phyloP scores from a whole-genome alignment of 2,113 vertebrate species.

The Nestor notabilis region DNA sequence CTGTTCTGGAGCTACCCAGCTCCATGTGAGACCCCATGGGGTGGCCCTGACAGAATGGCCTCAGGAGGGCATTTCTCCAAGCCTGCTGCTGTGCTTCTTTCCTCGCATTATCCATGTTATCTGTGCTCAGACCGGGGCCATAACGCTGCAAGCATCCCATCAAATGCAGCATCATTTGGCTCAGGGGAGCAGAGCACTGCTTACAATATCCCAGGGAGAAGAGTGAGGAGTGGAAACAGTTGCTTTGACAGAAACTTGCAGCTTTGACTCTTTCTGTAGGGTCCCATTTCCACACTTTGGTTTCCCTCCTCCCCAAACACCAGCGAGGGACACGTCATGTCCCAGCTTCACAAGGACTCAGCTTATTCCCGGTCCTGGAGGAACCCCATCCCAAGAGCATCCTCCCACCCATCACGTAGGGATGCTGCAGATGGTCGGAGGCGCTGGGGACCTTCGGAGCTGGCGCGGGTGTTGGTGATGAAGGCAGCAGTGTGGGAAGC shows the following conservation, averaged over 20 bases:
- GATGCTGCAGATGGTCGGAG: background rate
- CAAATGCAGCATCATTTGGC: background rate
- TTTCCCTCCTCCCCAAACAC: background rate
- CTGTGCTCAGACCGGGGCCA: background rate
- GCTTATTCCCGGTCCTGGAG: background rate
- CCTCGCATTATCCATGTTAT: fast-evolving
- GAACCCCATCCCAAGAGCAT: background rate
- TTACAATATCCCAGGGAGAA: background rate
- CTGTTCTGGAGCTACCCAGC: too few relatives aligned
- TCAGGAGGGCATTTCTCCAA: fast-evolving
- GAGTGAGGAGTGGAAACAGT: background rate
- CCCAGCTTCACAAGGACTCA: background rate
- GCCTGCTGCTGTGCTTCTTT: fast-evolving
- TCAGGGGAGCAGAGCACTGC: background rate
- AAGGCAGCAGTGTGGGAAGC: background rate
- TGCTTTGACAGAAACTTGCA: background rate
- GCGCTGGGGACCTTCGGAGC: background rate
- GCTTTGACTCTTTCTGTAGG: background rate
- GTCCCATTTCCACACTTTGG: background rate
- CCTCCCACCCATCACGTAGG: background rate
- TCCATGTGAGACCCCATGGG: too few relatives aligned
- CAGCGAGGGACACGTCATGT: fast-evolving
- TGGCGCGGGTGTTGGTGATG: fast-evolving
- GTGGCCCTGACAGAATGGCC: background rate
- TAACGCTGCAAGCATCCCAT: background rate